Base-by-base conservation (phyloP, 2,888 invertebrate genomes). In the Stramonita haemastoma region DNA sequence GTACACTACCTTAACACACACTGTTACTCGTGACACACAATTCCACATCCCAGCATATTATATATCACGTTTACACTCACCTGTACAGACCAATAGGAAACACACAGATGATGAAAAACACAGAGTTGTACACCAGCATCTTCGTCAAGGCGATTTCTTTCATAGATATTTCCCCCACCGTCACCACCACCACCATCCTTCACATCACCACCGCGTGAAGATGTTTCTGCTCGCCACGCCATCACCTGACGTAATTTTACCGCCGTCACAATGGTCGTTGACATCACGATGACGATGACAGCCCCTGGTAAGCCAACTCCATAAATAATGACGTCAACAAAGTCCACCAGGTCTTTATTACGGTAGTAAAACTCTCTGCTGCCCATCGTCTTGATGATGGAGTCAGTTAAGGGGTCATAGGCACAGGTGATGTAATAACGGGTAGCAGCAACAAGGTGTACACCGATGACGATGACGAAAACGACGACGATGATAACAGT, bases 211-310 rank as follows among this genome's bases (percentile, higher is more conserved):
- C 83, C 83, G 0, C 46, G n/a, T 32, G 84, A 84, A 26, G 84
- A 84, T 1, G 29, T 56, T 5, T 5, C 57, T 6, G 57, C 56
- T 13, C 84, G 29, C 57, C 57, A 46, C 46, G 46, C 46, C 8
- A 46, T 8, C 46, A 46, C 46, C 46, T 86, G 86, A 86, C 86
- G 86, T 26, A 86, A 29, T 36, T 86, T 86, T 26, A 86, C 86
- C 11, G 57, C 22, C 32, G 86, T 86, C 11, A 86, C 36, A 19
- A 86, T 70, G 11, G 86, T 86, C 26, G 86, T 86, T 15, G 36
- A 26, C 36, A 34, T 86, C 86, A 86, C 86, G 26, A 36, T 26
- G 34, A 86, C 86, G 5, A 70, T 32, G 22, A 70, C 57, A 19
- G 36, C 34, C 1, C 60, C 86, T 22, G 86, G 86, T 0, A 86